Conservation (phyloP, 1,140 invertebrate species). For the Plutomurus gul region DNA sequence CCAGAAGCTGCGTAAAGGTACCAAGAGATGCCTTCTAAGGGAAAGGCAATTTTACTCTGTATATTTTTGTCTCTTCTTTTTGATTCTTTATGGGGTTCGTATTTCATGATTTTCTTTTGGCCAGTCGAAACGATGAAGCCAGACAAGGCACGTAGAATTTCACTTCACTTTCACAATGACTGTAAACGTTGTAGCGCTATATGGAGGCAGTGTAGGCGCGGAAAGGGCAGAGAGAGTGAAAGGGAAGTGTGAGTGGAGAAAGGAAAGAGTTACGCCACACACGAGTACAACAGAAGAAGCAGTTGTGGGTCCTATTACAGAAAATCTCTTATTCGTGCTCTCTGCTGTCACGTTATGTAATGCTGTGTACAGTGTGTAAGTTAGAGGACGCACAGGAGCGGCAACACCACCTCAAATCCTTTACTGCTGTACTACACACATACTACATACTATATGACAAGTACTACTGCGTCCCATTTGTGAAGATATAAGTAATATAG, state of each 20-base stretch:
- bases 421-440: too few relatives aligned
- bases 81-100: slow-evolving; percentile 9
- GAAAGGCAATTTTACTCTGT: not conserved
- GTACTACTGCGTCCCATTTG: not conserved
- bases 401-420: too few relatives aligned
- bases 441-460: too few relatives aligned
- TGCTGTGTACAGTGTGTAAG: not conserved
- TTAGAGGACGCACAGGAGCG: too few relatives aligned
- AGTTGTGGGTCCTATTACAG: slow-evolving; percentile 1
- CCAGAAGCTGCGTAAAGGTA: not conserved
- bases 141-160: not conserved
- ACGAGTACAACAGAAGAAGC: not conserved
- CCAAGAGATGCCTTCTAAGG: not conserved
- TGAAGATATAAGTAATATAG: slow-evolving; percentile 9
- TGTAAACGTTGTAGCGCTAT: too few relatives aligned
- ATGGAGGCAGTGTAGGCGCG: not conserved
- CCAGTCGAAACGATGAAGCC: not conserved
- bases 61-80: not conserved
- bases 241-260: not conserved
- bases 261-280: not conserved
- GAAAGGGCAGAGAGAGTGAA: not conserved
- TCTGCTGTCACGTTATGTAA: not conserved
- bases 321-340: not conserved
- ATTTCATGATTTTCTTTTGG: not conserved
- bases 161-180: not conserved